Conservation (phyloP, 2,888 invertebrate species). For the Himalopsyche japonica region DNA sequence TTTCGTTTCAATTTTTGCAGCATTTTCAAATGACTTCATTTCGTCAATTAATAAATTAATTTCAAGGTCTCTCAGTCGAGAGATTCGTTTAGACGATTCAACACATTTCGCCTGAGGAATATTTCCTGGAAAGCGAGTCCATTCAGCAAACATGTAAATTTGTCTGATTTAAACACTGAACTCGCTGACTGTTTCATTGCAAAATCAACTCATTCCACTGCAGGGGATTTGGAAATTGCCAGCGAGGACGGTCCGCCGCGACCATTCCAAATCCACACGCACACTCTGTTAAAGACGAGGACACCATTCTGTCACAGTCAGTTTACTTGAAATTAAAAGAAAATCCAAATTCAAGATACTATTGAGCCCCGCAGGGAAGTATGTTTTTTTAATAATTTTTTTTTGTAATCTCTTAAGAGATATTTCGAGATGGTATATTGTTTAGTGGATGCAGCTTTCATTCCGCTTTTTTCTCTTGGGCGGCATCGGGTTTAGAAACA, state of each 20-base stretch:
- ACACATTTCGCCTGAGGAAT: background rate
- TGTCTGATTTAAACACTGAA: background rate
- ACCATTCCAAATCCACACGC: background rate
- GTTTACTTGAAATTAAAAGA: background rate
- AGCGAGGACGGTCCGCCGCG: background rate
- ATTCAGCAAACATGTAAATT: background rate
- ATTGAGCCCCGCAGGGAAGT: background rate
- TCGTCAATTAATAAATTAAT: background rate
- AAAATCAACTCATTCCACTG: background rate
- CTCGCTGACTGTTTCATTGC: background rate
- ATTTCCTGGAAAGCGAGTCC: background rate
- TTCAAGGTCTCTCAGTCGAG: background rate
- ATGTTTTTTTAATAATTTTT: background rate
- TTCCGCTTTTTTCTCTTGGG: constrained; percentile 19
- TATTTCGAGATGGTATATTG: background rate
- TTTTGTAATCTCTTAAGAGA: background rate
- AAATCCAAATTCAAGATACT: background rate
- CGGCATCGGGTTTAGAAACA: constrained; percentile 41
- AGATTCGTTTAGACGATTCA: background rate
- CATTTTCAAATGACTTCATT: background rate
- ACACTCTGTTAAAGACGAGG: background rate
- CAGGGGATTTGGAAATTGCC: background rate
- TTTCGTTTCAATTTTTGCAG: background rate
- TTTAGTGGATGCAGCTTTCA: background rate
- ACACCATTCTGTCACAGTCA: background rate